Conservation (phyloP, 2,888 invertebrate genomes). For the Lutraria lutraria region DNA sequence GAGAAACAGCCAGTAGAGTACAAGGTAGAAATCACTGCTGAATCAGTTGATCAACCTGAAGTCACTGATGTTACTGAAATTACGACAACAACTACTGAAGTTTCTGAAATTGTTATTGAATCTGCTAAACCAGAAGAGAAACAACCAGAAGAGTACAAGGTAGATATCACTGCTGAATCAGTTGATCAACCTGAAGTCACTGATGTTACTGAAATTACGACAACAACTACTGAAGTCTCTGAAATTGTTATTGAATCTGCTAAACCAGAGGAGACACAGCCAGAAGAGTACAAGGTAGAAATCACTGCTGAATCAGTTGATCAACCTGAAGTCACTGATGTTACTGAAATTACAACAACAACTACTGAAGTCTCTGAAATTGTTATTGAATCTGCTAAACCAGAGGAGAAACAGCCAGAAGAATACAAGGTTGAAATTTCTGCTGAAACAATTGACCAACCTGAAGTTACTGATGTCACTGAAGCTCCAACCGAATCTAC, state of each 20-base stretch:
- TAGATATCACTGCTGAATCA: slow-evolving; percentile 50
- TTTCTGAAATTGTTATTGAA: slow-evolving; percentile 60
- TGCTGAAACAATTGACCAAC: slow-evolving; percentile 57
- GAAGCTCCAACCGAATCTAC: slow-evolving; percentile 55
- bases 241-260: slow-evolving; percentile 63
- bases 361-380: slow-evolving; percentile 63
- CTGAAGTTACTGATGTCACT: slow-evolving; percentile 48
- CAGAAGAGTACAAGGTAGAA: slow-evolving; percentile 56
- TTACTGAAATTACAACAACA: slow-evolving; percentile 39
- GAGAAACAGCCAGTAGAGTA: slow-evolving; percentile 49
- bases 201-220: slow-evolving; percentile 34
- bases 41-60: slow-evolving; percentile 48
- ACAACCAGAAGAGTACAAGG: slow-evolving; percentile 50
- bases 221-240: slow-evolving; percentile 56
- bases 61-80: slow-evolving; percentile 51
- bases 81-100: slow-evolving; percentile 49
- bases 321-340: slow-evolving; percentile 52
- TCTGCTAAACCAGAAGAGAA: slow-evolving; percentile 48
- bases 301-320: slow-evolving; percentile 45
- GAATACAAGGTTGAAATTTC: slow-evolving; percentile 62
- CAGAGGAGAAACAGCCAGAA: slow-evolving; percentile 48
- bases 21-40: slow-evolving; percentile 44
- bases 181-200: slow-evolving; percentile 52
- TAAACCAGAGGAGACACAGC: slow-evolving; percentile 56
- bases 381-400: slow-evolving; percentile 52